phyloP scores from a whole-genome alignment of 2,113 vertebrate species.

The Syngnathus floridae region DNA sequence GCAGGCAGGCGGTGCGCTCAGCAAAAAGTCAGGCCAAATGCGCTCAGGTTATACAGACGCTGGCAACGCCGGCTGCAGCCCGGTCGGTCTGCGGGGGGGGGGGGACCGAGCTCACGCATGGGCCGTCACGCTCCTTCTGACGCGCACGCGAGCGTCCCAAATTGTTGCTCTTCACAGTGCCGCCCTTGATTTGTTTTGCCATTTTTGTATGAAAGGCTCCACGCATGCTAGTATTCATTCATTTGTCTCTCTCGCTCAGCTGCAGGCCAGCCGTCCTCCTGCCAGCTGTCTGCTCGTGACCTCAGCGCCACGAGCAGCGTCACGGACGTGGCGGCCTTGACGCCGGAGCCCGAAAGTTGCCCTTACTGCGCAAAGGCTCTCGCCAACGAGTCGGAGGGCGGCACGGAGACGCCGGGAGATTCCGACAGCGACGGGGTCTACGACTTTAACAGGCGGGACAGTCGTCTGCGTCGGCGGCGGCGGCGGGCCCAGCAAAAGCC shows the following conservation, averaged over 20 bases:
- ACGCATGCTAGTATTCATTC: conserved; percentile 7
- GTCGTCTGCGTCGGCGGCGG: conserved; percentile 75
- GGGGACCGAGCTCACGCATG: conserved; percentile 15
- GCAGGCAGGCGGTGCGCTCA: conserved; percentile 13
- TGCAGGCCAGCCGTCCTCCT: conserved; percentile 74
- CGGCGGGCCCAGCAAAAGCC: conserved; percentile 60
- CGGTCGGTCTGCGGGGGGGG: conserved; percentile 4
- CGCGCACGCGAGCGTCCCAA: conserved; percentile 17
- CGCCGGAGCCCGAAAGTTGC: conserved; percentile 80
- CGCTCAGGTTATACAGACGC: conserved; percentile 16
- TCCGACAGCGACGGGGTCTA: conserved; percentile 90
- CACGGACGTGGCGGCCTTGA: conserved; percentile 69
- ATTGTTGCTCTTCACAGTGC: conserved; percentile 11
- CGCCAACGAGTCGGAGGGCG: conserved; percentile 71
- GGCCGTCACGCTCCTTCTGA: conserved; percentile 11
- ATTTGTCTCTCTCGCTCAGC: conserved; percentile 41
- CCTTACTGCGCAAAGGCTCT: conserved; percentile 81
- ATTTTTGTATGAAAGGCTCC: conserved; percentile 13
- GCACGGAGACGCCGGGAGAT: conserved; percentile 68
- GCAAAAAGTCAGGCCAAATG: conserved; percentile 32
- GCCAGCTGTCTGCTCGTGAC: conserved; percentile 77
- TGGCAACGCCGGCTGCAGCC: conserved; percentile 20
- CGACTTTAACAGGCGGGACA: conserved; percentile 83
- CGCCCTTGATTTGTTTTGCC: conserved; percentile 17
- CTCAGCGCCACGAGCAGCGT: conserved; percentile 71